These are phyloP conservation scores for Haliclona indistincta DNA, from an alignment of 37 sponge, comb jelly and placozoan genomes.

Conservation along the genomic window DNA sequence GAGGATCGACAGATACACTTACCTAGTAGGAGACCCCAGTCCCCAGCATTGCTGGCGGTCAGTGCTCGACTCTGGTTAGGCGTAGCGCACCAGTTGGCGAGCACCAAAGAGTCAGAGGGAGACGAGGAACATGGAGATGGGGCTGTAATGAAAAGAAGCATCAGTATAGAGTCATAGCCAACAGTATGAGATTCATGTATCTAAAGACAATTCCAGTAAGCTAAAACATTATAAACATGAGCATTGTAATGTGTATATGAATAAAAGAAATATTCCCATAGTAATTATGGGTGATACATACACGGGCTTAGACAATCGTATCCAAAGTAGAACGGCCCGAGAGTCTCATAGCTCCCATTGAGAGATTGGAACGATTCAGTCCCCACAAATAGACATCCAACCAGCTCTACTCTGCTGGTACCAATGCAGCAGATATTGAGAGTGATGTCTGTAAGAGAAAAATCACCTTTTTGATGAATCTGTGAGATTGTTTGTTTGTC, in stretches of 20 bases:
- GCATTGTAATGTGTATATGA: too few species aligned
- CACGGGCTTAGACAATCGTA: neutral
- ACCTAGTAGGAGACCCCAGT: slow-evolving; percentile 15
- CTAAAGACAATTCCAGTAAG: neutral
- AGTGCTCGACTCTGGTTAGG: slow-evolving; percentile 4
- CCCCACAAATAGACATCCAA: slow-evolving; percentile 36
- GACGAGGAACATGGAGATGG: too few species aligned
- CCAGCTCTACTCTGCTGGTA: neutral
- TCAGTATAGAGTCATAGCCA: too few species aligned
- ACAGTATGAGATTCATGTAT: too few species aligned
- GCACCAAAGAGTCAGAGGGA: neutral
- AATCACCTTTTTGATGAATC: neutral
- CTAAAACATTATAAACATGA: too few species aligned
- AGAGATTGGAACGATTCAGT: slow-evolving; percentile 22
- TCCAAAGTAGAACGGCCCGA: neutral
- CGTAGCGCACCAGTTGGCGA: slow-evolving; percentile 16
- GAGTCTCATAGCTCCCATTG: slow-evolving; percentile 35
- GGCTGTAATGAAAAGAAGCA: too few species aligned
- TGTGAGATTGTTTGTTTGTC: neutral
- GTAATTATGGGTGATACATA: too few species aligned
- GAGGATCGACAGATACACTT: neutral
- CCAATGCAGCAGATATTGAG: slow-evolving; percentile 9
- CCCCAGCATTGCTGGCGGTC: neutral
- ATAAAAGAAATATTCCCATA: too few species aligned
- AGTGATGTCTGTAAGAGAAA: neutral